Evolutionary conservation across 2,113 vertebrate species (phyloP).

Genomic region (Amphiprion percula): DNA sequence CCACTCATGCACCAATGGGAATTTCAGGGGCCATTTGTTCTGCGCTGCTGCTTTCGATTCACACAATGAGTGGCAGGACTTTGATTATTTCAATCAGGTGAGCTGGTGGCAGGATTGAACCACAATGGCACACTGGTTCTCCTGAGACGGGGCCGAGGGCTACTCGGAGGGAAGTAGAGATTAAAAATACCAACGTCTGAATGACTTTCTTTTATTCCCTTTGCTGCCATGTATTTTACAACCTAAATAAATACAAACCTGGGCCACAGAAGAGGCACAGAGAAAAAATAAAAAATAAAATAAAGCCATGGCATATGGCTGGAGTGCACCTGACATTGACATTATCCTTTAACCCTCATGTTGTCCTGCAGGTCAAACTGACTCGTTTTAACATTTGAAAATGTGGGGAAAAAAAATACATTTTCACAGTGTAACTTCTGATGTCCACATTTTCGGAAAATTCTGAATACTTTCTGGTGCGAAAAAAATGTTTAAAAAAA

Average conservation of each 20-base stretch:
- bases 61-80: constrained; percentile 27
- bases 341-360: neutral
- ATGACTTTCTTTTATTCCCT: neutral
- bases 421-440: no score
- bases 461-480: no score
- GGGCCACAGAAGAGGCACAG: neutral
- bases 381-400: no score
- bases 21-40: constrained; percentile 52
- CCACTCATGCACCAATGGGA: constrained; percentile 24
- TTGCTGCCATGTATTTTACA: neutral
- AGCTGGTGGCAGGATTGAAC: constrained; percentile 26
- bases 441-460: no score
- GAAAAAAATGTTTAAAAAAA: no score
- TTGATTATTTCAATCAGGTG: constrained; percentile 40
- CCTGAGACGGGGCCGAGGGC: constrained; percentile 20
- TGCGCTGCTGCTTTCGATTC: constrained; percentile 48
- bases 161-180: constrained; percentile 18
- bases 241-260: neutral
- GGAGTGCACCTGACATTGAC: neutral
- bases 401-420: no score
- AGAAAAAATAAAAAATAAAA: no score
- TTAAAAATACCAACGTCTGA: constrained; percentile 9
- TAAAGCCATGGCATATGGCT: neutral
- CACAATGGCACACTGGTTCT: constrained; percentile 16
- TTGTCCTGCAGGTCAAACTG: no score